phyloP scores from a whole-genome alignment of 2,888 invertebrate species.

The Mantis religiosa region DNA sequence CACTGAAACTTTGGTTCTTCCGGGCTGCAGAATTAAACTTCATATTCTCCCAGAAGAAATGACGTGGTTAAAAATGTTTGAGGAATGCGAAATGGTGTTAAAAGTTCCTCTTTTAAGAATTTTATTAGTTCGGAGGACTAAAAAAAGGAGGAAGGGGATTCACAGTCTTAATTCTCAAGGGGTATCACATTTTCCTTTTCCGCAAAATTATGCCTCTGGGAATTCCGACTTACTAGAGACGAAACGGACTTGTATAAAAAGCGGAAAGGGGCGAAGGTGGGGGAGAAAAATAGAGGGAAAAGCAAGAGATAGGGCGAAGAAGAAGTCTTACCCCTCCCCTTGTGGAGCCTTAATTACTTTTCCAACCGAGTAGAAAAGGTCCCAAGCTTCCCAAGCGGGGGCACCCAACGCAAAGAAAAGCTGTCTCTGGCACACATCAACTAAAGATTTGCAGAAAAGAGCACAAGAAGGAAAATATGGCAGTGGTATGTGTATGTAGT shows the following conservation, averaged over 20 bases:
- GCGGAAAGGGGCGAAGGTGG: neutral
- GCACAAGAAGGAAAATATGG: neutral
- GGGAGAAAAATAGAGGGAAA: neutral
- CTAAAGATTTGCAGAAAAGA: neutral
- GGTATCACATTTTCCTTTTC: neutral
- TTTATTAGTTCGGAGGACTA: neutral
- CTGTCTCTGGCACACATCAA: neutral
- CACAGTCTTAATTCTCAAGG: neutral
- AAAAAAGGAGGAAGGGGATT: neutral
- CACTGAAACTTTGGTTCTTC: neutral
- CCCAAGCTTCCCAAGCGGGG: neutral
- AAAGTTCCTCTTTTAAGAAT: neutral
- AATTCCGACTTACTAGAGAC: neutral
- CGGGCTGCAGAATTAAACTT: neutral
- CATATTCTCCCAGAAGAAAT: neutral
- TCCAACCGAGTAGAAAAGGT: neutral
- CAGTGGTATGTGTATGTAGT: neutral
- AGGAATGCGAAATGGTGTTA: neutral
- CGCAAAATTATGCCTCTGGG: neutral
- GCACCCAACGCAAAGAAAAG: neutral
- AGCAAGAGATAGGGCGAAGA: neutral
- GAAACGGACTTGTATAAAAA: neutral
- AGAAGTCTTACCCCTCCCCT: neutral
- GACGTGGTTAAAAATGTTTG: neutral
- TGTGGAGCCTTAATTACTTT: conserved; percentile 10